Conservation (phyloP, 2,113 vertebrate species). For the Cyanistes caeruleus region DNA sequence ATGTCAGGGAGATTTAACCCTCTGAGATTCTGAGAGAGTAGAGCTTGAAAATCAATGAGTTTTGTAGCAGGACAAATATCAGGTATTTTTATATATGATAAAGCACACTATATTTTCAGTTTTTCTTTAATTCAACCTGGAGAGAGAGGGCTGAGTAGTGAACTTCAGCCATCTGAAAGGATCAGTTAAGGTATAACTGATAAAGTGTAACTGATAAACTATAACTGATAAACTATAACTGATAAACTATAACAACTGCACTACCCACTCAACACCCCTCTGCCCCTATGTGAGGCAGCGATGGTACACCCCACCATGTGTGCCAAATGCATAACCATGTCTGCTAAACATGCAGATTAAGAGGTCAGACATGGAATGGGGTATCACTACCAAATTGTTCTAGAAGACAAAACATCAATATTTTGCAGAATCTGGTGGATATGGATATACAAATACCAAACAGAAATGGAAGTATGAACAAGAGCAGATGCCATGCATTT, state of each 20-base stretch:
- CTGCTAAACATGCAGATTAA: not conserved
- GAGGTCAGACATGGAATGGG: rapidly evolving
- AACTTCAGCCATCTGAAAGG: not conserved
- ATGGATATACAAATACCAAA: not conserved
- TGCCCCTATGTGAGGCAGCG: rapidly evolving
- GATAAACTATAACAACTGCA: not conserved
- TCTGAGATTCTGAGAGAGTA: not conserved
- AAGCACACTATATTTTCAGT: not conserved
- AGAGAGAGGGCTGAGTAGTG: not conserved
- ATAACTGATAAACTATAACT: not conserved
- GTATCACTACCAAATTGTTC: not conserved
- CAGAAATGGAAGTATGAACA: not conserved
- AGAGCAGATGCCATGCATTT: not conserved
- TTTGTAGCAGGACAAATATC: not conserved
- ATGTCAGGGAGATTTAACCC: not conserved
- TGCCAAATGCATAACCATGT: not conserved
- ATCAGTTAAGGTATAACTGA: not conserved
- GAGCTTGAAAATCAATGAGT: not conserved
- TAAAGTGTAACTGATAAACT: not conserved
- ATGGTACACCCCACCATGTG: no score
- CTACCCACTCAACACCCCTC: not conserved
- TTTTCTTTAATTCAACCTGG: not conserved
- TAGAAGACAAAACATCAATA: not conserved
- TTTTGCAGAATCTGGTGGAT: not conserved
- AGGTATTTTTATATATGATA: not conserved